Evolutionary conservation across 2,113 vertebrate genomes (phyloP).

Genomic region (Oceanodroma tethys): DNA sequence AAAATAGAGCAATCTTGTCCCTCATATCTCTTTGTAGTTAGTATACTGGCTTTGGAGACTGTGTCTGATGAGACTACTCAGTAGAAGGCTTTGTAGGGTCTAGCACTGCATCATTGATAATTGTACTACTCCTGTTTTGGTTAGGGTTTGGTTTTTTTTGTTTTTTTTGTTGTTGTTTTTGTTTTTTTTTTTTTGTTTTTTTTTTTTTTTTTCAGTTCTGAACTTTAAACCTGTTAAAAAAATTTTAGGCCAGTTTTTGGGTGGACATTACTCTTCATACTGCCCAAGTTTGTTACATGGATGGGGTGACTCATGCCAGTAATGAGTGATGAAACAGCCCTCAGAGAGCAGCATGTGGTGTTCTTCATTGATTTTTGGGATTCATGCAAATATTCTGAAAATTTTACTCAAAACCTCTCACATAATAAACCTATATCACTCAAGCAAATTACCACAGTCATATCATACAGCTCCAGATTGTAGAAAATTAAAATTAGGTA

Average conservation of each 20-base stretch:
- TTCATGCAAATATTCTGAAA: neutral
- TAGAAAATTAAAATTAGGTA: neutral
- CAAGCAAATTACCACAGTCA: neutral
- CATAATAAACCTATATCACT: neutral
- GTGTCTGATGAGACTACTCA: neutral
- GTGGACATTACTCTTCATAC: neutral
- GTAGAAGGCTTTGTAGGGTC: neutral
- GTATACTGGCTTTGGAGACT: neutral
- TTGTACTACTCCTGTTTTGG: neutral
- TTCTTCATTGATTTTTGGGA: neutral
- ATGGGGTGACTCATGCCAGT: neutral
- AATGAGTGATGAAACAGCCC: neutral
- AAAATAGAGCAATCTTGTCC: neutral
- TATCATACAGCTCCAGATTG: neutral
- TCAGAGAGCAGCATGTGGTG: neutral
- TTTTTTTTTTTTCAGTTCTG: neutral
- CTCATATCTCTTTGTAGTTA: neutral
- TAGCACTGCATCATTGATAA: neutral
- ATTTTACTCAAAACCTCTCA: neutral
- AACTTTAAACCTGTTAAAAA: neutral
- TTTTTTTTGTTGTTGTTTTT: accelerated
- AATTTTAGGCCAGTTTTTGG: neutral
- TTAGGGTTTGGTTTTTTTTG: neutral
- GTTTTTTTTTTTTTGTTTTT: accelerated
- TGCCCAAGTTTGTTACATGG: neutral